phyloP scores from a whole-genome alignment of 1,140 invertebrate genomes.

The Ooceraea biroi region DNA sequence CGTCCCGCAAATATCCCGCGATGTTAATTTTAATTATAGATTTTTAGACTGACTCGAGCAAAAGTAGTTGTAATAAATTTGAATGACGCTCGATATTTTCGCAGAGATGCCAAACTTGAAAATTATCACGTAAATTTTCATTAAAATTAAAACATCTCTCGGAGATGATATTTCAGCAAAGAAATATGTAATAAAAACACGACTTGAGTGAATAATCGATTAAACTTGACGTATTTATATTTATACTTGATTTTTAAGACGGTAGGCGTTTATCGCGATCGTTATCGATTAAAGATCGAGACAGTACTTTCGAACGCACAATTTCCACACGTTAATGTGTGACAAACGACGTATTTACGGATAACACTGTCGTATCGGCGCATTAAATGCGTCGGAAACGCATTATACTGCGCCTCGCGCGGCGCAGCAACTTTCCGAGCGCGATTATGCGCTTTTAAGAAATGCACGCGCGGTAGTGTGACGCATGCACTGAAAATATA shows the following conservation, averaged over 20 bases:
- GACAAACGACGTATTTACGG: not conserved
- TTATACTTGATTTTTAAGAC: no score
- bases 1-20: not conserved
- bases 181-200: no score
- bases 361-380: not conserved
- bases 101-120: no score
- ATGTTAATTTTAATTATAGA: not conserved
- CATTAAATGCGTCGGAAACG: not conserved
- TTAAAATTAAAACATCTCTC: no score
- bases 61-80: no score
- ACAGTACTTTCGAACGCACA: no score
- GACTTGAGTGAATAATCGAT: no score
- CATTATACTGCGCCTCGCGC: not conserved
- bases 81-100: no score
- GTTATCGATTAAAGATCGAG: not conserved
- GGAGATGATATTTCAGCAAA: no score
- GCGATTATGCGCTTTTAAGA: constrained; percentile 24
- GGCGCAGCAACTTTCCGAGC: not conserved
- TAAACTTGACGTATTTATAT: no score
- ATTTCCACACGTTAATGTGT: constrained; percentile 22
- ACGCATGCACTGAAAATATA: constrained; percentile 49
- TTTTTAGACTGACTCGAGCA: not conserved
- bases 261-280: not conserved
- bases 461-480: not conserved
- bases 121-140: no score